Evolutionary conservation across 2,113 vertebrate genomes (phyloP), one percentile per base, ranked within the genome.

Genomic region (Illadopsis cleaveri): DNA sequence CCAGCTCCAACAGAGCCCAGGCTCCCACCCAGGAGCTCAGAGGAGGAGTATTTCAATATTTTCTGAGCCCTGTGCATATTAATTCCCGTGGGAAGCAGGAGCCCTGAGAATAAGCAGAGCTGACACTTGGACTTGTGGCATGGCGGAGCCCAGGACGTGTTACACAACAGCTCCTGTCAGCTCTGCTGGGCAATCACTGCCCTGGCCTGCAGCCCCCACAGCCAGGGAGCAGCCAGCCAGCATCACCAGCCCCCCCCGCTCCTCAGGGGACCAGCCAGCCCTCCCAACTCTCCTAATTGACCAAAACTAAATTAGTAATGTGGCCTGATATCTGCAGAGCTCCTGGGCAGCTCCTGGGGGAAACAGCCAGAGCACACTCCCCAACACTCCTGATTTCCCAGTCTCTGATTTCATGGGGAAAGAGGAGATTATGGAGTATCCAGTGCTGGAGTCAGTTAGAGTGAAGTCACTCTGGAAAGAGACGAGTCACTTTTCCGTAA

Each of bases 41-140:
- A 76, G 58, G 60, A 61, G 76, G 48, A 62, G 5, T 0, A 10
- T 6, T 31, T 9, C 50, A 68, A 7, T 57, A n/a, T 15, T n/a
- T 57, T 56, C 10, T n/a, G 56, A 35, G 56, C 37, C 27, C 86
- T 72, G 37, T 80, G 77, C 53, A 33, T 18, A 22, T 38, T 51
- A 53, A 77, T 89, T 42, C 54, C 6, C n/a, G 15, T 12, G 33
- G 86, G 81, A 38, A 48, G 58, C 72, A 70, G 68, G 45, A 53
- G 79, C 68, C 38, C 66, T 73, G 96, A 79, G 88, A 27, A 62
- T 91, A 51, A 94, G 71, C 48, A 7, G 60, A 57, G 96, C 93
- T 53, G 94, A 94, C 94, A 89, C 61, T 5, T 0, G 58, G 12
- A 42, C 53, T 51, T 44, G 91, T 84, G 96, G 86, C 82, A 80